Conservation (phyloP, 2,113 vertebrate genomes). For the Phasianus colchicus region DNA sequence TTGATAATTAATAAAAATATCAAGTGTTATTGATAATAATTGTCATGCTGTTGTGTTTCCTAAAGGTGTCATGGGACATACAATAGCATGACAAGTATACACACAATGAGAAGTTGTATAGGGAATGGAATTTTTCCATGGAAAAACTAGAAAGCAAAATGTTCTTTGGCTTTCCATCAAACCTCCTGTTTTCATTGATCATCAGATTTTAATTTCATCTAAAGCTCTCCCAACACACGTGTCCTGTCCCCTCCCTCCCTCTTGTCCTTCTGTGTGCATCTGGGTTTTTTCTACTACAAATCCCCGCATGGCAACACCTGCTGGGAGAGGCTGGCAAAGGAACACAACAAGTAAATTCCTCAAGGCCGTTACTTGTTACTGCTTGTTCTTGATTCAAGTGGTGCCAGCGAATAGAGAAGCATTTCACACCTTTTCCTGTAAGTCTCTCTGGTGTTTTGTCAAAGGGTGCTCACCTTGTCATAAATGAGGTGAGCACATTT, state of each 20-base stretch:
- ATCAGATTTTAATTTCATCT: slow-evolving; percentile 10
- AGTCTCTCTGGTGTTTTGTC: slow-evolving; percentile 50
- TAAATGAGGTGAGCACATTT: neutral
- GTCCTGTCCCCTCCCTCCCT: neutral
- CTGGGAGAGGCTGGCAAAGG: slow-evolving; percentile 67
- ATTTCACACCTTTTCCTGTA: slow-evolving; percentile 74
- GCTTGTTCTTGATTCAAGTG: slow-evolving; percentile 78
- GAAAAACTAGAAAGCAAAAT: slow-evolving; percentile 1
- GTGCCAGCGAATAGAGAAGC: slow-evolving; percentile 66
- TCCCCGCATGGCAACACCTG: slow-evolving; percentile 62
- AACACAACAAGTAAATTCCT: slow-evolving; percentile 68
- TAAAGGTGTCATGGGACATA: neutral
- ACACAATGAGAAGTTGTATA: neutral
- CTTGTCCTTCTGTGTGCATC: neutral
- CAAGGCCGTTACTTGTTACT: slow-evolving; percentile 72
- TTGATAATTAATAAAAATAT: neutral
- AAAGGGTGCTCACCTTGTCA: slow-evolving; percentile 15
- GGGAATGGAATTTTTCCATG: neutral
- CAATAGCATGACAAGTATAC: neutral
- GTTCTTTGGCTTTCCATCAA: slow-evolving; percentile 34
- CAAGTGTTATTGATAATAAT: neutral
- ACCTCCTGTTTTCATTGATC: slow-evolving; percentile 43
- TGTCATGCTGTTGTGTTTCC: neutral
- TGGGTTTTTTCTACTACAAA: slow-evolving; percentile 31
- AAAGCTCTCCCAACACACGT: neutral